A percentile compares a stretch with the other conserved stretches of the same genome.
These are phyloP conservation scores for Kradibia gibbosae DNA, from an alignment of 1,140 invertebrate genomes.

Conservation along the genomic window DNA sequence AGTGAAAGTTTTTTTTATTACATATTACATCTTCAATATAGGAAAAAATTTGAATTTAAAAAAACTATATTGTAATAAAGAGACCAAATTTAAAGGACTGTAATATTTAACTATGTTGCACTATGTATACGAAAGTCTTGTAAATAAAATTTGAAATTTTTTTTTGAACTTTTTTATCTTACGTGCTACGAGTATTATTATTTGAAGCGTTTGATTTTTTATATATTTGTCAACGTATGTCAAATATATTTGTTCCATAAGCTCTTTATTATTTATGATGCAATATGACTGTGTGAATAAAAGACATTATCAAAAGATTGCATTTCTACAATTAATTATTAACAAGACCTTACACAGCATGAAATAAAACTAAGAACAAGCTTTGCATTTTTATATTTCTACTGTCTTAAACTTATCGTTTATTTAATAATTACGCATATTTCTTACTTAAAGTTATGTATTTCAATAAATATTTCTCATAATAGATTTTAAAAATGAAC, in stretches of 20 bases:
- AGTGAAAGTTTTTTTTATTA: background rate
- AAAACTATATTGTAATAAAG: constrained; percentile 31
- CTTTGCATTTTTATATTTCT: background rate
- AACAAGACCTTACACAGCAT: background rate
- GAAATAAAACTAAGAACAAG: constrained; percentile 10
- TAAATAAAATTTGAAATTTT: constrained; percentile 18
- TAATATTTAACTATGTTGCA: constrained; percentile 65
- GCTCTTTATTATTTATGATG: background rate
- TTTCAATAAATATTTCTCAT: background rate
- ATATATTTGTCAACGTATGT: background rate
- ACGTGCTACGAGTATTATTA: background rate
- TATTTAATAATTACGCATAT: background rate
- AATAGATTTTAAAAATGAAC: background rate
- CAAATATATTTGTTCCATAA: background rate
- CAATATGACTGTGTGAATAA: background rate
- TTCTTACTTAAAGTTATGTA: background rate
- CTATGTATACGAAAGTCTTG: constrained; percentile 54
- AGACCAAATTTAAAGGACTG: constrained; percentile 60
- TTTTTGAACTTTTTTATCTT: constrained; percentile 11
- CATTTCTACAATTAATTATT: background rate
- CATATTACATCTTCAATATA: background rate
- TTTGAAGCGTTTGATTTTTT: background rate
- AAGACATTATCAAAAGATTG: background rate
- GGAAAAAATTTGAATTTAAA: background rate
- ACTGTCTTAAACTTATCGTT: background rate